Base-by-base conservation (phyloP, 2,888 invertebrate species). In the Molanna angustata region DNA sequence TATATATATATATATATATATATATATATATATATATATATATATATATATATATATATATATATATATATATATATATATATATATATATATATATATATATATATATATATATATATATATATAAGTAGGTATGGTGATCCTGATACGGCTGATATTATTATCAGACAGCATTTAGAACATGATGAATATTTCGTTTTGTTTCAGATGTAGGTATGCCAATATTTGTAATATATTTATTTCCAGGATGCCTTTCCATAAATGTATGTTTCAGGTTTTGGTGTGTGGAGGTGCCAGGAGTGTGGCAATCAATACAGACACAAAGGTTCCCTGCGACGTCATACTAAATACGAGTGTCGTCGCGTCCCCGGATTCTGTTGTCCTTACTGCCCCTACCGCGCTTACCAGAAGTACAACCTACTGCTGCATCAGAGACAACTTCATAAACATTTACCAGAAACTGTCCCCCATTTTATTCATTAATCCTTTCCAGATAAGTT, bases 301-400 rank as follows among this genome's bases (percentile, higher is more conserved):
- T 92, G 91, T 70, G 87, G 87, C 61, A 91, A 90, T 75, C 81
- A 84, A 63, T 92, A 91, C 80, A 85, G 85, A 72, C 85, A 85
- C 70, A 86, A 86, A 66, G 85, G 87, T 62, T 88, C 87, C 58
- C 76, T 90, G 64, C 85, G 84, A 68, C 80, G 89, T 53, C 89
- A 90, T 69, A 78, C 84, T 64, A 83, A 83, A 65, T 86, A 86
- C 70, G 88, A 88, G 68, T 89, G 90, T 67, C 80, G 82, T 61
- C 84, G 82, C 66, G 80, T 81, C 62, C 85, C 85, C 16, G 80
- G 83, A 65, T 84, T 83, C 73, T 81, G 82, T 67, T 86, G 86
- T 66, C 80, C 80, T 41, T 81, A 83, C 70, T 86, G 85, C 68
- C 76, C 79, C 64, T 80, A 83, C 70, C 79, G 81, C 61, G 84